These are phyloP conservation scores for Parauchenoglanis punctatus DNA, from an alignment of 2,797 vertebrate genomes.

Conservation along the genomic window DNA sequence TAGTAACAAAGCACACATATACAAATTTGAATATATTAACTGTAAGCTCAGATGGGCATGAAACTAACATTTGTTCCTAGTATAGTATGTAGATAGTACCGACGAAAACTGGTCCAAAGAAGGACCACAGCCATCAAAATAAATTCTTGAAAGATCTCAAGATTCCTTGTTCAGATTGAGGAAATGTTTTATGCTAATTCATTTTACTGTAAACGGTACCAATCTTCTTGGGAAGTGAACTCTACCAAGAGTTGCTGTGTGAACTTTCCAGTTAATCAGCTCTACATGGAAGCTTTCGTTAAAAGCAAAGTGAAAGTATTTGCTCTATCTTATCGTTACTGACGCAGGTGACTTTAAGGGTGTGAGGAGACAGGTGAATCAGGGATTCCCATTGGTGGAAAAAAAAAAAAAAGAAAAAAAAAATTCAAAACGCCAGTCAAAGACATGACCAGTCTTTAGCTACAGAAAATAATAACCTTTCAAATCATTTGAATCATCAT, in stretches of 20 bases:
- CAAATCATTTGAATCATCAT: not conserved
- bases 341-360: not conserved
- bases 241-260: not conserved
- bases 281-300: not conserved
- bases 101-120: too few relatives aligned
- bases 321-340: not conserved
- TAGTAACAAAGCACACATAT: not conserved
- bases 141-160: not conserved
- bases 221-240: not conserved
- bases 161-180: not conserved
- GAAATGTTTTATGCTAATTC: not conserved
- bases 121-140: not conserved
- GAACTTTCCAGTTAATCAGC: not conserved
- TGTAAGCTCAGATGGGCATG: not conserved
- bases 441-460: not conserved
- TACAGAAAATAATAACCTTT: not conserved
- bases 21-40: not conserved
- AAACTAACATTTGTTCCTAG: not conserved
- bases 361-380: not conserved
- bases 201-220: not conserved
- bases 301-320: not conserved
- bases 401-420: slow-evolving; percentile 1
- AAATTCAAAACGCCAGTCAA: not conserved
- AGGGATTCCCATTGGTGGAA: not conserved
- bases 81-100: too few relatives aligned